Base-by-base conservation (phyloP, 35 echinoderm and acorn worm species). In the Ophiothrix spiculata region DNA sequence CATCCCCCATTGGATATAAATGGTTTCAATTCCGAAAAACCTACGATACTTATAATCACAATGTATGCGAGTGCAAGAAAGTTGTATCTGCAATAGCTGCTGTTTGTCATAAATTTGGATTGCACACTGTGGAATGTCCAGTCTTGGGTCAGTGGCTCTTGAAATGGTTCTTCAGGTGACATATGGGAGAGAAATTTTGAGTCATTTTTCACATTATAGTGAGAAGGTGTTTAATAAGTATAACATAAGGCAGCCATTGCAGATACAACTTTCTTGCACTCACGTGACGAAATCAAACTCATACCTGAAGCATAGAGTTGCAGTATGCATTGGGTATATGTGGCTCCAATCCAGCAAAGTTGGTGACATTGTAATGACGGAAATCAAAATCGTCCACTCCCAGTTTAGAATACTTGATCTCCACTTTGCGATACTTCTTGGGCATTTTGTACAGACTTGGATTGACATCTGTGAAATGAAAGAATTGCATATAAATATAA, bases 261-360 rank as follows among this genome's bases (percentile, higher is more conserved):
- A n/a, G n/a, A n/a, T n/a, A n/a, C n/a, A n/a, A n/a, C n/a, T n/a
- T n/a, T n/a, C n/a, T n/a, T n/a, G n/a, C n/a, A n/a, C n/a, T n/a
- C n/a, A n/a, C n/a, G n/a, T n/a, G n/a, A n/a, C n/a, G 16, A 25
- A 0, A 31, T n/a, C 19, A 33, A 19, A 15, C 38, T 35, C 94
- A 60, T 74, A 99, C 96, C 92, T 99, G 96, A 81, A 99, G 32
- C 96, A 99, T 99, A 40, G 81, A 79, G 79, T 99, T 99, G 74
- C 96, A 99, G 64, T 99, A 99, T 28, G 96, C 96, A 92, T 99
- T 99, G 39, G 96, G 96, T 80, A 99, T 99, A 87, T 99, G 95
- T 19, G 96, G 93, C 75, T 99, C 96, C 13, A 99, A 79, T 56
- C 96, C 96, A n/a, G 96, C 96, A 92, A 99, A 99, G 83, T 99